Conservation (phyloP, 2,888 invertebrate species). For the Protodeltote pygarga region DNA sequence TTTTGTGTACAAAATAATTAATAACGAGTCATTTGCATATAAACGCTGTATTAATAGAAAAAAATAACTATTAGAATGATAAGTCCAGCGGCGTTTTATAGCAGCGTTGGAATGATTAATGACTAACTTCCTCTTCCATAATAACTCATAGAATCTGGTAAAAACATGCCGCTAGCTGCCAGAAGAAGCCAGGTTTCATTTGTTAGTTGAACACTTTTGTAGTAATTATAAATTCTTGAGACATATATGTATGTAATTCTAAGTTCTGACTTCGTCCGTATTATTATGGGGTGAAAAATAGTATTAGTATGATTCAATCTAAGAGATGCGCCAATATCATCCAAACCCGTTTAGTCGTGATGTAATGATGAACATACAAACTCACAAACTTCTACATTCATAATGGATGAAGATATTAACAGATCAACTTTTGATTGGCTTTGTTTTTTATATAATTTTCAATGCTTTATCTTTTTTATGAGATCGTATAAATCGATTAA, state of each 20-base stretch:
- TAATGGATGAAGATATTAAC: too few relatives aligned
- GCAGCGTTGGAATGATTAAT: constrained; percentile 57
- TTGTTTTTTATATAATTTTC: too few relatives aligned
- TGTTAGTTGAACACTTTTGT: constrained; percentile 27
- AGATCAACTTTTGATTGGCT: too few relatives aligned
- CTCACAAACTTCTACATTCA: too few relatives aligned
- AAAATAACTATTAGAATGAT: constrained; percentile 33
- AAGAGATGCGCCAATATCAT: too few relatives aligned
- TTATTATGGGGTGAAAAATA: too few relatives aligned
- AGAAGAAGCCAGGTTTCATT: constrained; percentile 46
- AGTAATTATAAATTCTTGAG: constrained; percentile 21
- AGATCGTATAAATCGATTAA: too few relatives aligned
- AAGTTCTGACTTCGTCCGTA: constrained; percentile 2
- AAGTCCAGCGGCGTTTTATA: constrained; percentile 35
- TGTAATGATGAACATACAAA: too few relatives aligned
- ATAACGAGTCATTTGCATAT: constrained; percentile 41
- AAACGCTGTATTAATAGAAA: constrained; percentile 33
- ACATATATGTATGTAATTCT: constrained; percentile 19
- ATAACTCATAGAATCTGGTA: constrained; percentile 34
- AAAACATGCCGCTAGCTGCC: constrained; percentile 40
- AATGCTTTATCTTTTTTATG: too few relatives aligned
- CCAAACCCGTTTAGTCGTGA: too few relatives aligned
- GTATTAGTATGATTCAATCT: too few relatives aligned
- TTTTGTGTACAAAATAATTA: constrained; percentile 41
- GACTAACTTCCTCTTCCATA: constrained; percentile 54